phyloP scores from a whole-genome alignment of 2,797 vertebrate genomes.

The Eutrigla gurnardus region DNA sequence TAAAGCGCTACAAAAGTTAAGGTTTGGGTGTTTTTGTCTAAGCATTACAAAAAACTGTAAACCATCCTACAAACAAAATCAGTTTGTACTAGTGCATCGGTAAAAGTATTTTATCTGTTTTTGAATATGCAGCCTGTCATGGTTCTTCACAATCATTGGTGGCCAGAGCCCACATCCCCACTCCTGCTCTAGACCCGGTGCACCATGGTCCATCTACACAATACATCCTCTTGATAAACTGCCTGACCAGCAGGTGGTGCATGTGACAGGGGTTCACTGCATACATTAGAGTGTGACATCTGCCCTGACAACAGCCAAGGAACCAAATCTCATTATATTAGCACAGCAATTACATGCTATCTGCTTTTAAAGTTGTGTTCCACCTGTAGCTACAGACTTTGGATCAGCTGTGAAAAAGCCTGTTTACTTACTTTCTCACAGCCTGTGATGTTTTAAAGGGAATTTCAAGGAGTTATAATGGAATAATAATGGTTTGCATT shows the following conservation, averaged over 20 bases:
- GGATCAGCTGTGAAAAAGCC: not conserved
- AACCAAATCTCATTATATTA: not conserved
- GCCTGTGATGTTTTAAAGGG: not conserved
- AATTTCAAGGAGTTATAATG: not conserved
- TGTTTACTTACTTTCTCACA: not conserved
- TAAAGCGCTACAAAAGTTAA: too few species aligned
- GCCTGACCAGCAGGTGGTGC: constrained; percentile 77
- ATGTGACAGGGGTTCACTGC: constrained; percentile 41
- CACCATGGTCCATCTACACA: not conserved
- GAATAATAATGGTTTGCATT: not conserved
- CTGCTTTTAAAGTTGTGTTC: constrained; percentile 1
- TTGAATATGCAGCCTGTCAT: not conserved
- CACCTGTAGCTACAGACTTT: not conserved
- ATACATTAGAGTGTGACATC: constrained; percentile 10
- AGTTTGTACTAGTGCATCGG: not conserved
- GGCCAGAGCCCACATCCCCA: not conserved
- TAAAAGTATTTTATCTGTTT: not conserved
- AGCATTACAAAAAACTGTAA: not conserved
- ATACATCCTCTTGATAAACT: constrained; percentile 23
- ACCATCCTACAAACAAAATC: not conserved
- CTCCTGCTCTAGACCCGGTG: not conserved
- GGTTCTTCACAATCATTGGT: not conserved
- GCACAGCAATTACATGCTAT: not conserved
- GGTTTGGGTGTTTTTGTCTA: too few species aligned
- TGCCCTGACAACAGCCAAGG: constrained; percentile 19